Percentiles rank a stretch among this genome's conserved stretches.
Conservation (phyloP, 2,888 invertebrate genomes). For the Caenorhabditis afra region DNA sequence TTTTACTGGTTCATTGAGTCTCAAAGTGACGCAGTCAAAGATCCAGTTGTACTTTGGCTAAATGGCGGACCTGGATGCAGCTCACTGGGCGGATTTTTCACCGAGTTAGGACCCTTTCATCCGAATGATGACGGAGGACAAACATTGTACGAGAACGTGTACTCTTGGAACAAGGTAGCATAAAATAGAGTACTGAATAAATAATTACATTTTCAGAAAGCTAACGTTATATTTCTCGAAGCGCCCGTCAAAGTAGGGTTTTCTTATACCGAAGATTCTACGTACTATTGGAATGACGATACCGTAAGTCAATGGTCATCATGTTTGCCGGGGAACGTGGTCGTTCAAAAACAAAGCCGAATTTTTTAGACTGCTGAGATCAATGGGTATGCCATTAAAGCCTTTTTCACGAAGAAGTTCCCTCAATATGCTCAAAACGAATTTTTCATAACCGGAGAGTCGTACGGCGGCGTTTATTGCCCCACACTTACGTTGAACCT, state of each 20-base stretch:
- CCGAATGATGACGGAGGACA: constrained; percentile 72
- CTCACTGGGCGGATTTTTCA: constrained; percentile 79
- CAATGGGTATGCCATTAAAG: constrained; percentile 81
- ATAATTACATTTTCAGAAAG: constrained; percentile 75
- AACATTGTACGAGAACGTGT: constrained; percentile 76
- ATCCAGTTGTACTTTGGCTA: constrained; percentile 81
- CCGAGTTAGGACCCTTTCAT: constrained; percentile 72
- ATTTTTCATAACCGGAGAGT: constrained; percentile 80
- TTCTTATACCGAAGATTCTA: constrained; percentile 81
- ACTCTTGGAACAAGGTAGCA: constrained; percentile 80
- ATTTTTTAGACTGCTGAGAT: constrained; percentile 80
- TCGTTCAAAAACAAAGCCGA: neutral
- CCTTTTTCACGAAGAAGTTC: constrained; percentile 81
- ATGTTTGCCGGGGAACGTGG: too few species aligned
- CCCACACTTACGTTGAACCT: constrained; percentile 61
- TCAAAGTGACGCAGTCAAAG: constrained; percentile 79
- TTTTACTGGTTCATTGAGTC: constrained; percentile 70
- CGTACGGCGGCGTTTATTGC: constrained; percentile 74
- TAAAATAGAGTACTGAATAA: neutral
- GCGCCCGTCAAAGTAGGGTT: constrained; percentile 83
- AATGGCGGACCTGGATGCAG: constrained; percentile 83
- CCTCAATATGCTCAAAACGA: constrained; percentile 81
- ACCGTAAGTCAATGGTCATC: constrained; percentile 46
- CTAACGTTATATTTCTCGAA: constrained; percentile 83
- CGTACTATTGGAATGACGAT: constrained; percentile 62